Evolutionary conservation across 2,797 vertebrate genomes (phyloP), one percentile per base, ranked within the genome.

Genomic region (Threskiornis aethiopicus): DNA sequence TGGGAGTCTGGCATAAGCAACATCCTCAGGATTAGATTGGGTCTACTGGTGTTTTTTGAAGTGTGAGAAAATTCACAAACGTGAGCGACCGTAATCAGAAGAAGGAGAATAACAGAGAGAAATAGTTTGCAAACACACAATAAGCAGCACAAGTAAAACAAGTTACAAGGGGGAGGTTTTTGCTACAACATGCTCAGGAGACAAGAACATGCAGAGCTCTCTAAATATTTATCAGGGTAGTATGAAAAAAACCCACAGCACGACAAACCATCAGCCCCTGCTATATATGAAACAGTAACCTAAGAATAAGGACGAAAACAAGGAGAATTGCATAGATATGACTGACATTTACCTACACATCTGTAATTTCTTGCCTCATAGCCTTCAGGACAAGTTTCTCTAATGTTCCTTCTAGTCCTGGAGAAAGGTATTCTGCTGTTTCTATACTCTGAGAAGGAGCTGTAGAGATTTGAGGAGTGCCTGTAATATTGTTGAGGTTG

Each of bases 341-440:
- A 96, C 97, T 97, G 98, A 98, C 99, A 99, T 98, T 99, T 99
- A 99, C 99, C 99, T 99, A 99, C 94, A 98, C 99, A 99, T 97
- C 91, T 97, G 97, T 93, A 98, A 97, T 96, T 98, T 94, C 96
- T 98, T 98, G 98, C 97, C 98, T 98, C 98, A 98, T 98, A 99
- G 98, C 99, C 99, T 96, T 98, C 98, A 81, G 97, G 98, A 98
- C 99, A 99, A 97, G 95, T 85, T 88, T 98, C 96, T 98, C 98
- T 98, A 98, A 97, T 8, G 98, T 96, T 98, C 98, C 98, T 98
- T 98, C 96, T 98, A 98, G 97, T 98, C 98, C 98, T 98, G 98
- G 97, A 97, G 97, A 97, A 93, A 94, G 98, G 96, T 49, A 97
- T 97, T 96, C 99, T 99, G 98, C 98, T 97, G 98, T 98, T 99